phyloP scores from a whole-genome alignment of 2,113 vertebrate genomes.

The Dromas ardeola region DNA sequence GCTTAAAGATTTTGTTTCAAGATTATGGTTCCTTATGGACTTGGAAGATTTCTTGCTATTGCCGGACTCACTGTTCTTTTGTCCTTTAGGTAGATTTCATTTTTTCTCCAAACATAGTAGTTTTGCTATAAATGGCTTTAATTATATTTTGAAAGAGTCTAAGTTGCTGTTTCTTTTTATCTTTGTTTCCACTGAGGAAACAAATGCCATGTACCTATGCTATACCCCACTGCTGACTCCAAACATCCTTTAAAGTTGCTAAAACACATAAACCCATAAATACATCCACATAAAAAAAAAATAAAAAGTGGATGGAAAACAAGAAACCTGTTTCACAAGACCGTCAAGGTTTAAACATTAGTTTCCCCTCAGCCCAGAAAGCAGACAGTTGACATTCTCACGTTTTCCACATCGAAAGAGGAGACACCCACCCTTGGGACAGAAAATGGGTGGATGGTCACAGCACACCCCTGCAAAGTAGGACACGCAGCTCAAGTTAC shows the following conservation, averaged over 20 bases:
- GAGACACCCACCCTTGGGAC: background rate
- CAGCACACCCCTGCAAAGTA: background rate
- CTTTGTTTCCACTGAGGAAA: background rate
- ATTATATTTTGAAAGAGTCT: slow-evolving; percentile 12
- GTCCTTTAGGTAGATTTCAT: background rate
- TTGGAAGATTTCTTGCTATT: background rate
- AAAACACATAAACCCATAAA: slow-evolving; percentile 13
- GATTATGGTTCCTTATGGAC: background rate
- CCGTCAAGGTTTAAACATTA: background rate
- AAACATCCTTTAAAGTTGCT: background rate
- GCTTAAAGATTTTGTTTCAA: background rate
- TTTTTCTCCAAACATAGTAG: background rate
- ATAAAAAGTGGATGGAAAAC: background rate
- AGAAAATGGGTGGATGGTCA: background rate
- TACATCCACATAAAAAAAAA: background rate
- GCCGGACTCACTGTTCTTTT: background rate
- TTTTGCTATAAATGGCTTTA: slow-evolving; percentile 2
- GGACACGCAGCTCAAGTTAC: background rate
- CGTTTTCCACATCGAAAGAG: background rate
- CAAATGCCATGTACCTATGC: background rate
- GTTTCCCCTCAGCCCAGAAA: background rate
- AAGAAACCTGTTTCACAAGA: slow-evolving; percentile 4
- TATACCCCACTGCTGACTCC: background rate
- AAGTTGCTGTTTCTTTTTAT: background rate
- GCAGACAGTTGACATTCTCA: slow-evolving; percentile 12